Conservation (phyloP, 2,888 invertebrate genomes). For the Escarpia spicata region DNA sequence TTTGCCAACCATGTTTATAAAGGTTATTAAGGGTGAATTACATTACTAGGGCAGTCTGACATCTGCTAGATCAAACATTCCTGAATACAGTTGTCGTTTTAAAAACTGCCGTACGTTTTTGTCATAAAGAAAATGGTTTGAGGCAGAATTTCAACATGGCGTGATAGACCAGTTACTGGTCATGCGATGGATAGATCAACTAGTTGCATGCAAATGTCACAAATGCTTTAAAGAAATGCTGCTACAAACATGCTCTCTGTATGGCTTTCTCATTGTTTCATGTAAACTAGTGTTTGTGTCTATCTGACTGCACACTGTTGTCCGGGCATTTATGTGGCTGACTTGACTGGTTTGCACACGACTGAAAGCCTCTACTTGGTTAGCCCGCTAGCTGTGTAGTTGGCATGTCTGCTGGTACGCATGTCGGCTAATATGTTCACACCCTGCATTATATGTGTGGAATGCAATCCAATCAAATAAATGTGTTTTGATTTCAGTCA, state of each 20-base stretch:
- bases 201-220: not conserved
- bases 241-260: not conserved
- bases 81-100: no score
- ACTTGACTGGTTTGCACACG: not conserved
- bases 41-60: no score
- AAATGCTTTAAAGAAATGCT: not conserved
- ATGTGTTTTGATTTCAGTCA: not conserved
- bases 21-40: no score
- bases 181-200: no score
- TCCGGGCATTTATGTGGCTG: not conserved
- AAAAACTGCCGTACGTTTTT: no score
- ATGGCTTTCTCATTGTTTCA: not conserved
- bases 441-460: not conserved
- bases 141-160: no score
- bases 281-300: not conserved
- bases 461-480: not conserved
- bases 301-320: not conserved
- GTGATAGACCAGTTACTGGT: no score
- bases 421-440: not conserved
- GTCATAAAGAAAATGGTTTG: no score
- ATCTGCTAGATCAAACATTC: no score
- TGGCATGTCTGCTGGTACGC: not conserved
- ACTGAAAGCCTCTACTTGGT: not conserved
- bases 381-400: not conserved
- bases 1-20: no score